Evolutionary conservation across 30 jellyfish, hydroid and myxozoan species (phyloP).

Genomic region (Aurelia aurita complex sp. Pacific): DNA sequence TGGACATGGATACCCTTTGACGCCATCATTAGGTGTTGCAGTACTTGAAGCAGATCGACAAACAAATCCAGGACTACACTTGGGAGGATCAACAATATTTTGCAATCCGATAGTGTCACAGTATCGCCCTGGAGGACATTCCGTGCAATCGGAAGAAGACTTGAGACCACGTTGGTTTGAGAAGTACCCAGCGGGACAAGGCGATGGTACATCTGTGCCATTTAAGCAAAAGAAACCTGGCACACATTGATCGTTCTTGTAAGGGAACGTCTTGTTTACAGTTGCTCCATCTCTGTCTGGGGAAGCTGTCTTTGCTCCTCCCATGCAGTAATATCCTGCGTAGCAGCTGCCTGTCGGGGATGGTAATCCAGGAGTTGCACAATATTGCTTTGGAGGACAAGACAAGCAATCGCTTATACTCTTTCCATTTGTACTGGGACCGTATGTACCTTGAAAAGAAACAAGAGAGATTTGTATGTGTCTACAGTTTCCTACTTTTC

Average conservation of each 20-base stretch:
- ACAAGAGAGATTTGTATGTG: neutral
- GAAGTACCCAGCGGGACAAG: conserved; percentile 94
- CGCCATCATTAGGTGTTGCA: conserved; percentile 90
- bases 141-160: conserved; percentile 67
- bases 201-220: conserved; percentile 93
- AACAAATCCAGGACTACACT: conserved; percentile 89
- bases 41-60: conserved; percentile 81
- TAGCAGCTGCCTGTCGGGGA: conserved; percentile 88
- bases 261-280: conserved; percentile 76
- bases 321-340: conserved; percentile 90
- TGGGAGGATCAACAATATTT: conserved; percentile 86
- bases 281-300: conserved; percentile 75
- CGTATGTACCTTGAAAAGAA: conserved; percentile 63
- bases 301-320: conserved; percentile 84
- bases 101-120: conserved; percentile 85
- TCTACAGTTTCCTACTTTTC: neutral
- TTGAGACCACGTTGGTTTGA: conserved; percentile 79
- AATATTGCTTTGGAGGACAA: conserved; percentile 76
- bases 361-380: conserved; percentile 79
- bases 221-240: conserved; percentile 89
- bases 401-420: conserved; percentile 49
- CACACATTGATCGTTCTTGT: conserved; percentile 89
- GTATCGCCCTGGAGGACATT: conserved; percentile 96
- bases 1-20: conserved; percentile 91
- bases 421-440: conserved; percentile 65